Conservation (phyloP, 1,140 invertebrate genomes). For the Pissodes strobi region DNA sequence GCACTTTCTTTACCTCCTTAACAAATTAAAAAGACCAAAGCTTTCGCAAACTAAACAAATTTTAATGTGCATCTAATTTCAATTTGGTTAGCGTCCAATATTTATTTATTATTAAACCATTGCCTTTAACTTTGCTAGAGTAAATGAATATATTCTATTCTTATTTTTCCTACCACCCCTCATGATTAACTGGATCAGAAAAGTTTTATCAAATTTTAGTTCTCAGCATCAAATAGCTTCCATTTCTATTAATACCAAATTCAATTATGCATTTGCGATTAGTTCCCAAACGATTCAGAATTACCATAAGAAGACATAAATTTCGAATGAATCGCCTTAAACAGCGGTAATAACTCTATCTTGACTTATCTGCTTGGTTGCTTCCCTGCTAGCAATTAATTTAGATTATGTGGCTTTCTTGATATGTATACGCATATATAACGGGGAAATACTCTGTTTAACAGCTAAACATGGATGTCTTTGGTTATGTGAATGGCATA, state of each 20-base stretch:
- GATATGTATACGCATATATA: constrained; percentile 12
- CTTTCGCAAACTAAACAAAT: too few species aligned
- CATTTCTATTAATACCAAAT: not conserved
- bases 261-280: not conserved
- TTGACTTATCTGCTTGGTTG: constrained; percentile 31
- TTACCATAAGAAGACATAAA: constrained; percentile 20
- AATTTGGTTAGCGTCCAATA: too few species aligned
- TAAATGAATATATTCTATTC: too few species aligned
- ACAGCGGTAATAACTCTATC: constrained; percentile 26
- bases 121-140: too few species aligned
- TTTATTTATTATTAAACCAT: too few species aligned
- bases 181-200: too few species aligned
- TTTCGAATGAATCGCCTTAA: constrained; percentile 21
- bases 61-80: too few species aligned
- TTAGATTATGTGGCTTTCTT: constrained; percentile 29
- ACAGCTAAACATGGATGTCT: not conserved
- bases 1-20: too few species aligned
- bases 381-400: constrained; percentile 27
- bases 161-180: too few species aligned
- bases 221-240: not conserved
- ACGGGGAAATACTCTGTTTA: not conserved
- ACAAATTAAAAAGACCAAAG: too few species aligned
- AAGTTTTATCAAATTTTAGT: too few species aligned
- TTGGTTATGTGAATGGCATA: too few species aligned
- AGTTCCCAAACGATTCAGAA: not conserved